Evolutionary conservation across 2,888 invertebrate species (phyloP), one percentile per base, ranked within the genome.

Genomic region (Caenorhabditis virilis): DNA sequence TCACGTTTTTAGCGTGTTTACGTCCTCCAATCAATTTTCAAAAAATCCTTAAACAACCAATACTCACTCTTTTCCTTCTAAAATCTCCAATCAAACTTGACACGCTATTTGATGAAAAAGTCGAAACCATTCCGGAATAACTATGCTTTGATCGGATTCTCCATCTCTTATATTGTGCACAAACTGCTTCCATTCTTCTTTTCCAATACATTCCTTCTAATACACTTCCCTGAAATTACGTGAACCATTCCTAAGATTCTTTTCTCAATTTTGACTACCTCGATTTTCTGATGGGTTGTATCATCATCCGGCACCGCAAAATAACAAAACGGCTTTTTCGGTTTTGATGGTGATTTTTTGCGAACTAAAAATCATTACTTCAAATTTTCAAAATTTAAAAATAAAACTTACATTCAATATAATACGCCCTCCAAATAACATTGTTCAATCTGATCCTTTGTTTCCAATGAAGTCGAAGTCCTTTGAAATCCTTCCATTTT

Each of bases 161-260:
- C 97, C 97, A 98, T 90, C 94, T 93, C 88, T 95, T 94, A 88
- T 98, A 98, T 87, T 99, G 97, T 66, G 95, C 94, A 82, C 93
- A 93, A 49, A 97, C 94, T 41, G 95, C 95, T 77, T 93, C 92
- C 74, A 94, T 88, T 85, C 93, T 90, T 82, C 97, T 88, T 87
- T 98, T 98, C 97, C 98, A 98, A 86, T 98, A 99, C 88, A 97
- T 98, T 58, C 97, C 98, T 87, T 98, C 97, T 84, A 98, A 87
- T 73, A 97, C 93, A 66, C 93, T 91, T 80, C 95, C 93, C 95
- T 95, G 57, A 26, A 71, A 46, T 30, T 9, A 20, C n/a, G 13
- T 26, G 18, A 6, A 38, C 22, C 15, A 18, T n/a, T 50, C 15
- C 20, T n/a, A 39, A 51, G 16, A 27, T 13, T 7, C 18, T 22